phyloP scores from a whole-genome alignment of 2,888 invertebrate genomes.

The Eucriotettix oculatus region DNA sequence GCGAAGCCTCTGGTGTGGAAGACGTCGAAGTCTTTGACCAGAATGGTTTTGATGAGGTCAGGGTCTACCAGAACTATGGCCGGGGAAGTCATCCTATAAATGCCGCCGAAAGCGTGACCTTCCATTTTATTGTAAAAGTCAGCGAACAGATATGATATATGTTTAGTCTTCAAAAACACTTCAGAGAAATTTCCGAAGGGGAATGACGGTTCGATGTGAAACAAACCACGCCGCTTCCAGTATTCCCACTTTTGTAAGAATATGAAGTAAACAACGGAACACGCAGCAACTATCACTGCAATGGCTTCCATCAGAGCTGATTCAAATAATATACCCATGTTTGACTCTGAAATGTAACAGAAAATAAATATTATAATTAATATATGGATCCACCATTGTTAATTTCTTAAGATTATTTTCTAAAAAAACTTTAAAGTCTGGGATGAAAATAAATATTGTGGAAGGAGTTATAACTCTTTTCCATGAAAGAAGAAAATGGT shows the following conservation, averaged over 20 bases:
- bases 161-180: constrained; percentile 1
- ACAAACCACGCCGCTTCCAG: constrained; percentile 10
- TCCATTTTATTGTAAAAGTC: constrained; percentile 21
- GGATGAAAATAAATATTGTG: too few species aligned
- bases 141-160: constrained; percentile 13
- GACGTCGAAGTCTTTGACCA: constrained; percentile 7
- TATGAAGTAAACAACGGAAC: constrained; percentile 1
- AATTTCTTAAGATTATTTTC: too few species aligned
- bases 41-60: constrained; percentile 7
- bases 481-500: too few species aligned
- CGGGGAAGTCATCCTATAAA: constrained; percentile 2
- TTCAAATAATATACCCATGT: too few species aligned
- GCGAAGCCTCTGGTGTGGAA: constrained; percentile 7
- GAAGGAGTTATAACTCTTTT: too few species aligned
- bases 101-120: constrained; percentile 6
- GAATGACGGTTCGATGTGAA: constrained; percentile 4
- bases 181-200: constrained; percentile 8
- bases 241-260: constrained; percentile 4
- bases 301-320: too few species aligned
- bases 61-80: constrained; percentile 6
- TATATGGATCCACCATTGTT: too few species aligned
- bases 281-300: not conserved
- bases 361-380: too few species aligned
- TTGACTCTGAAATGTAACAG: too few species aligned
- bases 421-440: too few species aligned